Percentiles rank a stretch among this genome's conserved stretches.
These are phyloP conservation scores for Eudyptes chrysolophus DNA, from an alignment of 2,113 vertebrate genomes.

Conservation along the genomic window DNA sequence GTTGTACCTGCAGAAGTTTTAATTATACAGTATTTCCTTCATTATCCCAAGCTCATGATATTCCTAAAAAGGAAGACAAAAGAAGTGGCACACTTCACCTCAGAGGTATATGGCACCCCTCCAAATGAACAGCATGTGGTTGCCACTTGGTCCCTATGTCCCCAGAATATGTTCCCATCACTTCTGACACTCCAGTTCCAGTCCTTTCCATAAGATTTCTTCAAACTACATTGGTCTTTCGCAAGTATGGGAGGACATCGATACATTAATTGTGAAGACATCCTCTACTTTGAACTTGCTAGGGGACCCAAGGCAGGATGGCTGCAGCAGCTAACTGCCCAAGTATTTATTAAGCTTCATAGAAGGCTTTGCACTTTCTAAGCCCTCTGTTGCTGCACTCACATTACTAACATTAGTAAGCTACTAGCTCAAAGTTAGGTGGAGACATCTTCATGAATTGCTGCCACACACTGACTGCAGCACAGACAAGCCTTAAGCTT, in stretches of 20 bases:
- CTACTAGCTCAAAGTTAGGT: not conserved
- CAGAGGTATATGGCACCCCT: not conserved
- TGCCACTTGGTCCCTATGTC: rapidly evolving
- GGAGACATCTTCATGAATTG: not conserved
- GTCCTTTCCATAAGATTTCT: not conserved
- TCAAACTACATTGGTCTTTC: not conserved
- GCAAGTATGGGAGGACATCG: not conserved
- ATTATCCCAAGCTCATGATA: not conserved
- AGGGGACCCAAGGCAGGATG: not conserved
- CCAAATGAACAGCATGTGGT: not conserved
- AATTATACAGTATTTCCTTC: not conserved
- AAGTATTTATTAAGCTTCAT: not conserved
- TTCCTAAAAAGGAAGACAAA: not conserved
- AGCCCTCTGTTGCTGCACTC: not conserved
- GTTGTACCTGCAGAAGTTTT: not conserved
- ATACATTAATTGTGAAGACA: not conserved
- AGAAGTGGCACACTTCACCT: not conserved
- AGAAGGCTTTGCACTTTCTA: not conserved
- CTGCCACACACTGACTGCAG: not conserved
- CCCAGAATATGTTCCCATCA: not conserved
- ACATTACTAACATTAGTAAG: not conserved
- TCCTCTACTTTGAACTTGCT: not conserved
- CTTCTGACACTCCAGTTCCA: not conserved
- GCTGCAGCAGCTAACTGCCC: not conserved
- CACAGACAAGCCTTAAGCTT: not conserved